phyloP scores from a whole-genome alignment of 2,113 vertebrate species.

The Chitala chitala region DNA sequence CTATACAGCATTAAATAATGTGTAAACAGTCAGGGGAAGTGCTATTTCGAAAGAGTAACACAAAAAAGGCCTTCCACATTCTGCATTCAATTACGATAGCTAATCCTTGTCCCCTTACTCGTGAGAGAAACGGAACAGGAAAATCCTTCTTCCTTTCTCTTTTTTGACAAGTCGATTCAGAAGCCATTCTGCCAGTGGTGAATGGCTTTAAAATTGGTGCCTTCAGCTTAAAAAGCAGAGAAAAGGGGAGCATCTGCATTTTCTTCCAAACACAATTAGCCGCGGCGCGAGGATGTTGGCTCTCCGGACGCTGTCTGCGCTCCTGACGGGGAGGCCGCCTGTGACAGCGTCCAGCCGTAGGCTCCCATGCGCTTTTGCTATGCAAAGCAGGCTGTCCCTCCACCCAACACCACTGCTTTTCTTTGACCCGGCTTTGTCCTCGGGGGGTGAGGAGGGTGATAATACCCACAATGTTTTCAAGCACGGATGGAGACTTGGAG shows the following conservation, averaged over 20 bases:
- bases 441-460: no score
- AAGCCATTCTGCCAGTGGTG: slow-evolving; percentile 48
- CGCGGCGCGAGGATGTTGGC: slow-evolving; percentile 45
- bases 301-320: slow-evolving; percentile 47
- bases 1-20: background rate
- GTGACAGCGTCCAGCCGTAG: slow-evolving; percentile 52
- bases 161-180: slow-evolving; percentile 59
- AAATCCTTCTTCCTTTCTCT: slow-evolving; percentile 50
- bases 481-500: slow-evolving; percentile 39
- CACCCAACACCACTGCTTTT: slow-evolving; percentile 31
- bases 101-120: slow-evolving; percentile 45
- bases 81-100: slow-evolving; percentile 48
- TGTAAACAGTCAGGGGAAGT: background rate
- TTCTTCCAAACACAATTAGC: slow-evolving; percentile 65
- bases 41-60: background rate
- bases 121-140: slow-evolving; percentile 41
- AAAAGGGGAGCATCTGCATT: slow-evolving; percentile 51
- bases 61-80: slow-evolving; percentile 35
- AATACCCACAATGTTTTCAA: slow-evolving; percentile 56
- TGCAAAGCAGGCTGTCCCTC: slow-evolving; percentile 53
- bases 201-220: slow-evolving; percentile 54
- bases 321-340: slow-evolving; percentile 50
- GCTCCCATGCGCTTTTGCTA: slow-evolving; percentile 54
- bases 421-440: slow-evolving; percentile 52
- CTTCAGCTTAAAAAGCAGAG: slow-evolving; percentile 55